Evolutionary conservation across 2,113 vertebrate species (phyloP).

Genomic region (rat (Rattus norvegicus)): DNA sequence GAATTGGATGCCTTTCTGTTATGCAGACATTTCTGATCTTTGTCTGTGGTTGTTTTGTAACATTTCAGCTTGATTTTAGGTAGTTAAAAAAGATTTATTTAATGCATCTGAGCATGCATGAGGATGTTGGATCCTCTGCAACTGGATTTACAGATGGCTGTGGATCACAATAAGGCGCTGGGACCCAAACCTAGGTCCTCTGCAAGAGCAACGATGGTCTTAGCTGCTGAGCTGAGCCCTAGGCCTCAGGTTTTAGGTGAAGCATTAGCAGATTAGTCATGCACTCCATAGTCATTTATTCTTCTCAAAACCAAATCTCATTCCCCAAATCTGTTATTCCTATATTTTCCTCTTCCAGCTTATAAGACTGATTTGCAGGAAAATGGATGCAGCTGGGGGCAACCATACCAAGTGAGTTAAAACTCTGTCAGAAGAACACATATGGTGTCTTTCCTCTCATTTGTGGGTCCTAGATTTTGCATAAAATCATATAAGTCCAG

Average conservation of each 20-base stretch:
- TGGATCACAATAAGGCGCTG: background rate
- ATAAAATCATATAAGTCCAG: background rate
- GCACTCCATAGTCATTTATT: background rate
- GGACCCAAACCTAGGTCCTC: background rate
- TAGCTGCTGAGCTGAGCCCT: background rate
- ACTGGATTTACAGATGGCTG: background rate
- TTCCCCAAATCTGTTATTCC: background rate
- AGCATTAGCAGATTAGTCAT: slow-evolving; percentile 38
- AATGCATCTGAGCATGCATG: background rate
- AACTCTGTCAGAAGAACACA: no score
- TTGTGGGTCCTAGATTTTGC: background rate
- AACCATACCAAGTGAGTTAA: background rate
- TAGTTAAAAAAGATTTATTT: background rate
- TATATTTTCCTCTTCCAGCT: background rate
- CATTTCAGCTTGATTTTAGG: background rate
- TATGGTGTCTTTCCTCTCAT: background rate
- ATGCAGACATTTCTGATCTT: slow-evolving; percentile 11
- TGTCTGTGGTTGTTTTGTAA: background rate
- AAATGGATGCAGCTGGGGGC: background rate
- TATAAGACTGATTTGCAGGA: background rate
- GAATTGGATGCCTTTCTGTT: background rate
- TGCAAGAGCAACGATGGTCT: background rate
- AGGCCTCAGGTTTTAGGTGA: background rate
- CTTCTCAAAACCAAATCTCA: slow-evolving; percentile 48
- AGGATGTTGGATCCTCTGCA: background rate